Evolutionary conservation across 2,797 vertebrate species (phyloP).

Genomic region (Alcedo atthis): DNA sequence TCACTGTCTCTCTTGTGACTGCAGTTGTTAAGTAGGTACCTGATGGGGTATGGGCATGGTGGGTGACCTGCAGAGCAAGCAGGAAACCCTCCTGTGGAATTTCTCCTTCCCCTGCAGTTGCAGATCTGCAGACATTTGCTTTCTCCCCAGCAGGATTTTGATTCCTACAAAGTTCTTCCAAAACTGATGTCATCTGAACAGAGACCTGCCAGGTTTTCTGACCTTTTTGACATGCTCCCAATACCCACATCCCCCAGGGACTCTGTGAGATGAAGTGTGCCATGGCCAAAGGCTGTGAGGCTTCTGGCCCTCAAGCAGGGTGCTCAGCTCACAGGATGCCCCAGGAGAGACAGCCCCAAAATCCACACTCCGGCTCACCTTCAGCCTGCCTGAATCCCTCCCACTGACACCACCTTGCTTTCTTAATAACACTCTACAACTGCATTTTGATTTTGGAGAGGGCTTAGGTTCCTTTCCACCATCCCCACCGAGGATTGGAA

Average conservation of each 20-base stretch:
- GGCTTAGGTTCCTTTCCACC: neutral
- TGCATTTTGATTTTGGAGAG: neutral
- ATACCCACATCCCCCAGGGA: neutral
- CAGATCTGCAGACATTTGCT: neutral
- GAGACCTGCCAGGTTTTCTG: conserved; percentile 52
- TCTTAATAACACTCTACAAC: neutral
- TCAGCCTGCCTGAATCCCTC: neutral
- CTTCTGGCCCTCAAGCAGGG: neutral
- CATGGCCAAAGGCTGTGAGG: neutral
- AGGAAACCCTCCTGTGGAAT: neutral
- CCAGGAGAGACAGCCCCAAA: neutral
- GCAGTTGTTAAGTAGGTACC: neutral
- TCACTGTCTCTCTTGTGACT: neutral
- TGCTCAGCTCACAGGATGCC: neutral
- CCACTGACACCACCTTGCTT: neutral
- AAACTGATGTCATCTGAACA: conserved; percentile 54
- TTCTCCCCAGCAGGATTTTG: neutral
- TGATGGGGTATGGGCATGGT: neutral
- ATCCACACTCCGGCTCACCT: neutral
- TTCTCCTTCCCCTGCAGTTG: neutral
- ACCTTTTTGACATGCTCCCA: conserved; percentile 11
- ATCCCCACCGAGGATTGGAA: neutral
- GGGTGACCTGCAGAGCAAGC: neutral
- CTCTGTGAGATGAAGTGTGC: neutral
- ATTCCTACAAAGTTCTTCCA: conserved; percentile 15